Evolutionary conservation across 2,797 vertebrate species (phyloP), one percentile per base, ranked within the genome.

Genomic region (Miichthys miiuy): DNA sequence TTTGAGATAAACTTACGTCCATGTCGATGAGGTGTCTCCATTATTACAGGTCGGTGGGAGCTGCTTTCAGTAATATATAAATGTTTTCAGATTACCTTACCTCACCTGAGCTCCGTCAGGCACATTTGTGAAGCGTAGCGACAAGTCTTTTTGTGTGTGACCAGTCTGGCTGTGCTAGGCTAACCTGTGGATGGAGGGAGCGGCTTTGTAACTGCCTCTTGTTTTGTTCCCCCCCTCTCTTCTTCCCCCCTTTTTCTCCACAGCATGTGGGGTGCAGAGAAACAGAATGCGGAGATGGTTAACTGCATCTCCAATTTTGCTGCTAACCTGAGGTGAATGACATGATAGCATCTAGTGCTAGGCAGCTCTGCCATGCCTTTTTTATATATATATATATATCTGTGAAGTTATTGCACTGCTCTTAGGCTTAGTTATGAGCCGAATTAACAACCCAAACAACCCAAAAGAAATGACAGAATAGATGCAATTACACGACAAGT

Each of bases 181-280:
- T 88, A 71, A 76, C 75, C 68, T 75, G 73, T 72, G 52, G 34
- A 58, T 72, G 44, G 54, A 9, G 69, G 72, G 81, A 87, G 85
- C 73, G 58, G 82, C 91, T 87, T 38, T 90, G 58, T 93, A 87
- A 92, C 83, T 51, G 79, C 87, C 79, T 94, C 70, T 93, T 93
- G 82, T 93, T 86, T 90, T 93, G 72, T 93, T 77, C 75, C 56
- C 84, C 85, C 66, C 34, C 34, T 38, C 34, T 38, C 34, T 38
- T 38, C 34, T 38, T 52, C 46, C 68, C 75, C 73, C 64, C 63
- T n/a, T 92, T 91, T 72, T 94, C 86, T 95, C 92, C 88, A 93
- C 95, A 95, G 94, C 92, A 95, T 95, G 94, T 95, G 95, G 94
- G 93, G 94, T 87, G 92, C 94, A 92, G 94, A 96, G 81, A 96